Evolutionary conservation across 2,113 vertebrate genomes (phyloP), one percentile per base, ranked within the genome.

Genomic region (Carettochelys insculpta): DNA sequence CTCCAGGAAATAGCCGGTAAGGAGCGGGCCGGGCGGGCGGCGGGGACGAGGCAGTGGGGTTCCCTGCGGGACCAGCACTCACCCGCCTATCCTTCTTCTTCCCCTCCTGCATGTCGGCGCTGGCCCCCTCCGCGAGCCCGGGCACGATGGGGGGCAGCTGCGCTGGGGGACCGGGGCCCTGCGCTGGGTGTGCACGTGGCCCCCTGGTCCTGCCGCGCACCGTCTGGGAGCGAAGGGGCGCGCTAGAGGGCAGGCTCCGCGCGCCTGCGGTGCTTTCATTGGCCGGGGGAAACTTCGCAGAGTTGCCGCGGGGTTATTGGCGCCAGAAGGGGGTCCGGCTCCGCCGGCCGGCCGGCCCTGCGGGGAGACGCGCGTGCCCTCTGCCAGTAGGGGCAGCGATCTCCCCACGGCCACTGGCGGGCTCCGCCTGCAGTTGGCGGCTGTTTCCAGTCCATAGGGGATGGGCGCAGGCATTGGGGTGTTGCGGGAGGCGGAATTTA

Each of bases 1-100:
- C 98, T 97, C 54, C 98, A 99, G 97, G 98, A 99, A 97, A 99
- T 99, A 95, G 97, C 99, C 98, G 99, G 99, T 99, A 98, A 98
- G 98, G 75, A n/a, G 84, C 85, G 56, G 38, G 58, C 8, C 41
- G n/a, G 17, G 77, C 16, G 11, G 86, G 48, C 48, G 14, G 5
- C 48, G 56, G 88, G 9, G 1, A 68, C 78, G 61, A 50, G 52
- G 43, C 6, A 3, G 8, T 8, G 20, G 11, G 19, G n/a, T 86
- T 29, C 6, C 76, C 3, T 29, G 34, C 2, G 20, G 24, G 80
- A 47, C 16, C 12, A 58, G 76, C 29, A 31, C 80, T 53, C 31
- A 82, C 41, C 41, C 19, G 53, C 3, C 5, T 34, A 48, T 11
- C 17, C 11, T 41, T 43, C 77, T 14, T 8, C 73, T 43, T 16